Evolutionary conservation across 1,140 invertebrate genomes (phyloP).

Genomic region (Brachionus angularis): DNA sequence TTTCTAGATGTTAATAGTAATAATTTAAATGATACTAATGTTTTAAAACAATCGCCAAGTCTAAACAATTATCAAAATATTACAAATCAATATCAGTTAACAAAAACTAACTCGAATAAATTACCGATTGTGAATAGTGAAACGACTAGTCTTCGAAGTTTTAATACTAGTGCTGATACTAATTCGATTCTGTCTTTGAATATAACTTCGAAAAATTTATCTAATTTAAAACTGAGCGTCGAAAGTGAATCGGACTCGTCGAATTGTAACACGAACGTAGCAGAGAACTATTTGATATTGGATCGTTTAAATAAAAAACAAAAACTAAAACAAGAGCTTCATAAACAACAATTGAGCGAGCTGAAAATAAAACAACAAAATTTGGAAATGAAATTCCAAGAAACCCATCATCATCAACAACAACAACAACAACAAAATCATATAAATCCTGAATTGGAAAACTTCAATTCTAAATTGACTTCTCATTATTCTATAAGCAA

Average conservation of each 20-base stretch:
- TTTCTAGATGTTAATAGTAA: no score
- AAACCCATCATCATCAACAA: no score
- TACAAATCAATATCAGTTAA: no score
- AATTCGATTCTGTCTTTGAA: constrained; percentile 9
- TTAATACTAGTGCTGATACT: constrained; percentile 23
- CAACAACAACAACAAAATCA: no score
- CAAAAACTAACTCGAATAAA: no score
- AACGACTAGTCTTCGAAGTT: constrained; percentile 21
- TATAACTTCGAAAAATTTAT: not conserved
- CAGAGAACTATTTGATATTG: constrained; percentile 22
- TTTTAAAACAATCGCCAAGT: no score
- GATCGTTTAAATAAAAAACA: constrained; percentile 23
- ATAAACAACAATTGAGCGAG: constrained; percentile 15
- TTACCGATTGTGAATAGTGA: no score
- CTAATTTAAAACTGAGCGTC: not conserved
- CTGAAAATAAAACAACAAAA: not conserved
- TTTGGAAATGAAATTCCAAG: constrained; percentile 5
- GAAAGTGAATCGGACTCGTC: not conserved
- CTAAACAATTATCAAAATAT: no score
- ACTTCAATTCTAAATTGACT: constrained; percentile 30
- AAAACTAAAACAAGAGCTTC: constrained; percentile 13
- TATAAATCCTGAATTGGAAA: not conserved
- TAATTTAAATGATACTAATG: no score
- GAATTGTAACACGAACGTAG: no score
- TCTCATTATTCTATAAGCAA: constrained; percentile 25